Base-by-base conservation (phyloP, 1,140 invertebrate species). In the Limonius californicus region DNA sequence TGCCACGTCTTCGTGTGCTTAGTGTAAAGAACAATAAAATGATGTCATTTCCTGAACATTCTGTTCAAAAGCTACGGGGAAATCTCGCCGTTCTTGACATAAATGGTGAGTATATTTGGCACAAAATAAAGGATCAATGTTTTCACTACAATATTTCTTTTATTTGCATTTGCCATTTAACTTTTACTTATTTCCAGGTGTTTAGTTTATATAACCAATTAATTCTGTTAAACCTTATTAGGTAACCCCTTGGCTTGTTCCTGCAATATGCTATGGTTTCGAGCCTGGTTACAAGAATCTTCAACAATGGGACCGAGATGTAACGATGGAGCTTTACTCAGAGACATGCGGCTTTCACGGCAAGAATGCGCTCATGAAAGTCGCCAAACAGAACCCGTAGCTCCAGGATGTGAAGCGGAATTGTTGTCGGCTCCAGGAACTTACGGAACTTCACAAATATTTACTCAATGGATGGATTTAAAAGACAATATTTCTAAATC, bases 31-130 rank as follows among this genome's bases (percentile, higher is more conserved):
- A 89, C 70, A 95, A 95, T 77, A 85, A 85, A 66, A 82, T 95
- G 78, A 82, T 84, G 35, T 84, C 85, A 12, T 81, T 94, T 47
- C 81, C 86, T 1, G 91, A 94, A 73, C 79, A 78, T n/a, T 85
- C 86, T 0, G 89, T 94, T 66, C 83, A 86, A 58, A 85, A 87
- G 64, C 76, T 93, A 12, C 80, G 89, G 60, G 87, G 86, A 43
- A 92, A 91, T 61, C 89, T 93, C 55, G 89, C 90, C 6, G 83
- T 90, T 67, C 79, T 94, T 18, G 91, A 94, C 76, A 86, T 94
- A 59, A 89, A 92, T 77, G 91, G 90, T 92, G 80, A 80, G 79
- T 76, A 27, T 27, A 27, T 3, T 4, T 27, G n/a, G n/a, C n/a
- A n/a, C n/a, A n/a, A n/a, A n/a, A n/a, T n/a, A n/a, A n/a, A n/a